Evolutionary conservation across 2,888 invertebrate genomes (phyloP), one percentile per base, ranked within the genome.

Genomic region (Oligia strigilis): DNA sequence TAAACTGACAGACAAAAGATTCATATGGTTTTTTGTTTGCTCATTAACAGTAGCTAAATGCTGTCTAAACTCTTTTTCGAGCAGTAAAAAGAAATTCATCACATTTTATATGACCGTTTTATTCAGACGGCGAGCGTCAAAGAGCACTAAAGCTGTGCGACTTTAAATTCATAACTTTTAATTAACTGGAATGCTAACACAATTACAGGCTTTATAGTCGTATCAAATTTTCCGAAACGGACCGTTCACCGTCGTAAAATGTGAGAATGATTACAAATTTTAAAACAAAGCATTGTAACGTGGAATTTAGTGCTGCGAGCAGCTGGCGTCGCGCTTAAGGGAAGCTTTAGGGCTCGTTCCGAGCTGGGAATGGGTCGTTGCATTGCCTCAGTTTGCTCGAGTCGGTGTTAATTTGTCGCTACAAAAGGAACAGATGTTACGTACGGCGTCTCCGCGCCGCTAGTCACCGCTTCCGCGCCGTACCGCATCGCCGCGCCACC

Each of bases 261-360:
- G 96, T 96, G 95, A 95, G 96, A 97, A 96, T 96, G 96, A 96
- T 97, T 96, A 96, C 96, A 96, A 97, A 96, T 96, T 96, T 96
- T 97, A 96, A 96, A 96, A 96, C 95, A 95, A 95, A 96, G 95
- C 95, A 94, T 95, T 95, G 96, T 96, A 95, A 95, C 94, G 95
- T 94, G 92, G 94, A 96, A 95, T 96, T 96, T 96, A 96, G 96
- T 96, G 94, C 92, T 94, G 90, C 90, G 91, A 93, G 93, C 96
- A 96, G 95, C 94, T 96, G 96, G 95, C 93, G 94, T 91, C 90
- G 91, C 92, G 93, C 93, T 95, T 94, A 94, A 95, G 94, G 95
- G 95, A 95, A 94, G 95, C 94, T 95, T 95, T 95, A 93, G 94
- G 94, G 95, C 94, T 93, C 95, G 94, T 94, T 94, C 89, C 87